A percentile compares a stretch with the other conserved stretches of the same genome.
Conservation (phyloP, 2,797 vertebrate species). For the Helostoma temminkii region DNA sequence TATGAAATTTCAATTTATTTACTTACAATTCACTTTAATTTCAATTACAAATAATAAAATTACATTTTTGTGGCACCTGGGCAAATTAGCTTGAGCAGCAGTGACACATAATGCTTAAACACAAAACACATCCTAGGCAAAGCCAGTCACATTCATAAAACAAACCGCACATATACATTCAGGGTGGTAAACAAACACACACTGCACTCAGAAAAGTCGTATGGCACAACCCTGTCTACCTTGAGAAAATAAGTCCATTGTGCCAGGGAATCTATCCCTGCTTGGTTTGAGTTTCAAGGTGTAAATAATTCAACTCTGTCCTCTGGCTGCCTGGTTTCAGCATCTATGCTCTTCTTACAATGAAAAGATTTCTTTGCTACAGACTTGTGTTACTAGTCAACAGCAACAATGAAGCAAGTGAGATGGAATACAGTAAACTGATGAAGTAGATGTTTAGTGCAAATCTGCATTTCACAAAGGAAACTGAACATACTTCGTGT, state of each 20-base stretch:
- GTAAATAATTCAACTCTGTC: conserved; percentile 72
- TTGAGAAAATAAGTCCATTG: conserved; percentile 26
- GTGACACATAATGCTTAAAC: background rate
- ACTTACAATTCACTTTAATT: background rate
- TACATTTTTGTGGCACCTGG: conserved; percentile 26
- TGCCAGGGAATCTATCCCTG: conserved; percentile 48
- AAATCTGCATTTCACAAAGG: conserved; percentile 17
- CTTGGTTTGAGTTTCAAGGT: conserved; percentile 54
- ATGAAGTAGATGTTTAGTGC: background rate
- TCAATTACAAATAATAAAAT: conserved; percentile 13
- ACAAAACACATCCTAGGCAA: background rate
- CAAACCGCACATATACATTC: conserved; percentile 24
- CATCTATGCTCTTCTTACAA: conserved; percentile 2
- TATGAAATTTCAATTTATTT: conserved; percentile 48
- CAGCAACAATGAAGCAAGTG: background rate
- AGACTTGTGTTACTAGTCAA: background rate
- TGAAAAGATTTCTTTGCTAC: conserved; percentile 3
- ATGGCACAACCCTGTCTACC: conserved; percentile 47
- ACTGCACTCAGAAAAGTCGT: conserved; percentile 27
- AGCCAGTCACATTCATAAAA: conserved; percentile 18
- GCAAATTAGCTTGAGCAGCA: conserved; percentile 13
- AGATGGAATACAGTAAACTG: background rate
- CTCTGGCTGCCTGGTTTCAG: conserved; percentile 8
- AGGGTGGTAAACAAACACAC: conserved; percentile 21
- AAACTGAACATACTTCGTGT: background rate